Evolutionary conservation across 2,113 vertebrate genomes (phyloP).

Genomic region (Lagenorhynchus albirostris): DNA sequence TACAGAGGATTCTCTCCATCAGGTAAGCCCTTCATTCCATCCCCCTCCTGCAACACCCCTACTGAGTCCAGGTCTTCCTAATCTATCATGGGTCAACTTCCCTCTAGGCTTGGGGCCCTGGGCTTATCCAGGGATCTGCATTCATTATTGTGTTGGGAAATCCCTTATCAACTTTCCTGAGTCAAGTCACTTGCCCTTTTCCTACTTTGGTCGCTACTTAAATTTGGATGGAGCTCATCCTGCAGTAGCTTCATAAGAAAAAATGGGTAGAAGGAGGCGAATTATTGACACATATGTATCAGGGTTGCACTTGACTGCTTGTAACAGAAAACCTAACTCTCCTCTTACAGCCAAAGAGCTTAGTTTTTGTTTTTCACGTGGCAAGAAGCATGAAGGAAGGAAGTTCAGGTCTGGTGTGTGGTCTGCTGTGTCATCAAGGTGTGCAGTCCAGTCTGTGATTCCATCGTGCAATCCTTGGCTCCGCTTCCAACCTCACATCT

Average conservation of each 20-base stretch:
- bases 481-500: too few species aligned
- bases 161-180: rapidly evolving
- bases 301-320: too few species aligned
- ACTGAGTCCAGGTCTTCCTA: neutral
- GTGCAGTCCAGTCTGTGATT: rapidly evolving
- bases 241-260: neutral
- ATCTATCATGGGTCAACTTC: rapidly evolving
- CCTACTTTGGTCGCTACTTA: neutral
- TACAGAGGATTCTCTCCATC: rapidly evolving
- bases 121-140: rapidly evolving
- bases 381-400: neutral
- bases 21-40: rapidly evolving
- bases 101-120: rapidly evolving
- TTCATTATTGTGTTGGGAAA: rapidly evolving
- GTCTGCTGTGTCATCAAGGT: rapidly evolving
- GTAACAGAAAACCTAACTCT: neutral
- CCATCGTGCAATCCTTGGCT: rapidly evolving
- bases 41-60: too few species aligned
- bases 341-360: rapidly evolving
- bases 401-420: rapidly evolving
- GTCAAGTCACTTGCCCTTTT: rapidly evolving
- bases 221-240: too few species aligned
- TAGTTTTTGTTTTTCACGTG: rapidly evolving
- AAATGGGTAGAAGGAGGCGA: rapidly evolving
- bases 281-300: too few species aligned